Base-by-base conservation (phyloP, 2,888 invertebrate species). In the Stenchaetothrips biformis region DNA sequence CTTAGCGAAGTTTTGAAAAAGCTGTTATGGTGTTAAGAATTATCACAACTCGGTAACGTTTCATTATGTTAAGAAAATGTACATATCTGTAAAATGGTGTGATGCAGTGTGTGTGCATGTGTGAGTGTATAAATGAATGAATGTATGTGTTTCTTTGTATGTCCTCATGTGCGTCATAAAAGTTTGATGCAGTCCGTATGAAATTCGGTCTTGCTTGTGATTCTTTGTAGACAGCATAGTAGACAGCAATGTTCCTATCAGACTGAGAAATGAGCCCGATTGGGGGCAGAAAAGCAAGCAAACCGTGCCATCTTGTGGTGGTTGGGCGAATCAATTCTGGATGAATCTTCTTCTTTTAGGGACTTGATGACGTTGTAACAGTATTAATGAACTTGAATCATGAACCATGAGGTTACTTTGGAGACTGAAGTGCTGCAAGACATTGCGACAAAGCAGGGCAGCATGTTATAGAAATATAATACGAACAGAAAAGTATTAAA, bases 161-260 rank as follows among this genome's bases (percentile, higher is more conserved):
- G 21, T 11, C 11, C 25, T 21, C 21, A 25, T 74, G 67, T 74
- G 25, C 16, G 59, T 6, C 18, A 16, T 74, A 25, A 21, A 37
- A 74, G 67, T 74, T 74, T 74, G 67, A 25, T 21, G 67, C 67
- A 74, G n/a, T 7, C 67, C 25, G 67, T 25, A 11, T 25, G 9
- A 25, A 11, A 13, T 53, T 74, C 67, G 25, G 25, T 21, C 25
- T 74, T 74, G 67, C 67, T 21, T 74, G 67, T 74, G 67, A 74
- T 74, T 74, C 25, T 25, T 74, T 74, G 67, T 74, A 74, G 67
- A 74, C 67, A 74, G 67, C 67, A 74, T 74, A 74, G 21, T 74
- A 37, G 37, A 37, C 37, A 37, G 37, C 37, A 74, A 21, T 21
- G 67, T 74, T 74, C 67, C 67, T 74, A 74, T 74, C 67, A 74